Base-by-base conservation (phyloP, 2,797 vertebrate species). In the Geotrypetes seraphini region DNA sequence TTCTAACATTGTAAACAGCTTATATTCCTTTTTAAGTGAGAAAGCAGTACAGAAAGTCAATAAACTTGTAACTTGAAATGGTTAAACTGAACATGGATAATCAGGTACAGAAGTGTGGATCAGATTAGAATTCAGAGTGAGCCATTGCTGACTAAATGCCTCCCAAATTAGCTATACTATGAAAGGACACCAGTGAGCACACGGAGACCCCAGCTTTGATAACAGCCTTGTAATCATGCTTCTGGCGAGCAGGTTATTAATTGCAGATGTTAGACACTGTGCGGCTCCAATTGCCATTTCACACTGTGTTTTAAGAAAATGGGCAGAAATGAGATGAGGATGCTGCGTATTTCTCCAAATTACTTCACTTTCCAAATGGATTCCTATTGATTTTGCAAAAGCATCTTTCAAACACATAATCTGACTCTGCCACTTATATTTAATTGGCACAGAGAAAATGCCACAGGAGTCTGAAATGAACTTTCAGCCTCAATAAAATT, bases 301-400 rank as follows among this genome's bases (percentile, higher is more conserved):
- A 52, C 13, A 18, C 3, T 28, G 7, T 32, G 11, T 60, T 60
- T 58, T 68, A 41, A 52, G 53, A 62, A 74, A 76, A 71, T 60
- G 55, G 42, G 52, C 39, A 59, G 49, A 63, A 56, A 39, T 28
- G 35, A 51, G 62, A 54, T 53, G 19, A 57, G 48, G 39, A 59
- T 47, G 63, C 57, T 41, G 33, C 60, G 19, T 69, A 64, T 79
- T 79, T 75, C 45, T 60, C 60, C 59, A 79, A 78, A 78, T 67
- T 79, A 55, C 58, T 57, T 47, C 49, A 71, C 64, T 81, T 85
- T 72, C 59, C 57, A 76, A 80, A 81, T 80, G 63, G 66, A 73
- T 68, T 73, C 56, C 33, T 78, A 85, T 84, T 83, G 81, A 87
- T 84, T 73, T 71, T 78, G 51, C 51, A 57, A 81, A 75, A 71